Conservation (phyloP, 2,888 invertebrate species). For the Chironomus riparius region DNA sequence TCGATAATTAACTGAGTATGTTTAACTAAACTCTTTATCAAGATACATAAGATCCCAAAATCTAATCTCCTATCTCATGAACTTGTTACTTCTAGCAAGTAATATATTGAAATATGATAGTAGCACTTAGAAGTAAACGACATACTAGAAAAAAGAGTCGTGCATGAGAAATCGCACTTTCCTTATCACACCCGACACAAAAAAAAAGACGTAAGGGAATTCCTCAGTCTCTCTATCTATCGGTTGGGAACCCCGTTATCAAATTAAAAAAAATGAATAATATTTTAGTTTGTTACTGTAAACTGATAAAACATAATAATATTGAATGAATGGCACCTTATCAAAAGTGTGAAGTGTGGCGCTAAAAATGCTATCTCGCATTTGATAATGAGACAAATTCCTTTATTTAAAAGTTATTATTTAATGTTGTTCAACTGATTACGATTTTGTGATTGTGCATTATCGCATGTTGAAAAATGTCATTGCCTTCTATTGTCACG, state of each 20-base stretch:
- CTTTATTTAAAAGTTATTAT: too few species aligned
- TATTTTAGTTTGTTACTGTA: slow-evolving; percentile 16
- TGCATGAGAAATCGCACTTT: too few species aligned
- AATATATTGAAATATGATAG: too few species aligned
- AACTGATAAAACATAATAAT: slow-evolving; percentile 19
- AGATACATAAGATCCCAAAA: too few species aligned
- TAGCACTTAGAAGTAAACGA: background rate
- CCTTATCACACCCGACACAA: background rate
- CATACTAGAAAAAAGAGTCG: too few species aligned
- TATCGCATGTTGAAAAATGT: background rate
- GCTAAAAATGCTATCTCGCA: slow-evolving; percentile 3
- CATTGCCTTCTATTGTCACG: background rate
- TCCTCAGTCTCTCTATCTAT: slow-evolving; percentile 5
- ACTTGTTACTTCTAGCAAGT: too few species aligned
- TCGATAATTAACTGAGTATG: too few species aligned
- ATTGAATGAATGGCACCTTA: background rate
- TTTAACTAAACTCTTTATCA: too few species aligned
- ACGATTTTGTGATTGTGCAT: background rate
- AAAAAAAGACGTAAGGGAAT: slow-evolving; percentile 4
- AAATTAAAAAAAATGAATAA: slow-evolving; percentile 14
- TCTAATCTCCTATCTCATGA: too few species aligned
- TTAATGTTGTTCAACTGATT: background rate
- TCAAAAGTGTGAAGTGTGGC: slow-evolving; percentile 16
- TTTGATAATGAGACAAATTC: background rate
- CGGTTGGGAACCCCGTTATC: slow-evolving; percentile 17